Conservation (phyloP, 2,888 invertebrate genomes). For the Diadromus collaris region DNA sequence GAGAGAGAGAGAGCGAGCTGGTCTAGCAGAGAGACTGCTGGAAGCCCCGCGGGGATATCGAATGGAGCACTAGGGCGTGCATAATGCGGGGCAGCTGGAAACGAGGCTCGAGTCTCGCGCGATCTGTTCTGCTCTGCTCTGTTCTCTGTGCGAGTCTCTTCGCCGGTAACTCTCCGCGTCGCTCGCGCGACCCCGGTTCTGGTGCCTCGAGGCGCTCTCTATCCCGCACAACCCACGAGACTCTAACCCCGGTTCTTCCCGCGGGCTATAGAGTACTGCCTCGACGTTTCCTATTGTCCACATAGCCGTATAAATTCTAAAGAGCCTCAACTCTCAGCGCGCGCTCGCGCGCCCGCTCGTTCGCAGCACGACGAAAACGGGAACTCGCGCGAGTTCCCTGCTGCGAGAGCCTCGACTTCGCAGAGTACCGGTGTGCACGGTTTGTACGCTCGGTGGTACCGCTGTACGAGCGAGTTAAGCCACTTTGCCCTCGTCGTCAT, state of each 20-base stretch:
- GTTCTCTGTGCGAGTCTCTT: conserved; percentile 24
- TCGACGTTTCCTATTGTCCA: conserved; percentile 53
- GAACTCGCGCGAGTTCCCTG: conserved; percentile 22
- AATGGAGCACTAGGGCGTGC: conserved; percentile 74
- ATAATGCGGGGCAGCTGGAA: conserved; percentile 77
- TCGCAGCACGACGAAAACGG: conserved; percentile 27
- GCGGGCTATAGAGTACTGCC: conserved; percentile 40
- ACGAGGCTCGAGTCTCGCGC: conserved; percentile 55
- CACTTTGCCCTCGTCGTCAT: conserved; percentile 13
- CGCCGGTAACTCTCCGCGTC: conserved; percentile 23
- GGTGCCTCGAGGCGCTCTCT: conserved; percentile 45
- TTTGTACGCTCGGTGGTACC: background rate
- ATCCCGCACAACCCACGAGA: conserved; percentile 55
- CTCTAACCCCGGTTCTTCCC: conserved; percentile 48
- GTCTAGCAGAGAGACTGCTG: conserved; percentile 44
- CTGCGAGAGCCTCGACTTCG: conserved; percentile 7
- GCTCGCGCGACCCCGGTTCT: conserved; percentile 45
- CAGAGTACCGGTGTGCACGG: background rate
- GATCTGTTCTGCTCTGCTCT: conserved; percentile 31
- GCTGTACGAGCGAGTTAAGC: conserved; percentile 8
- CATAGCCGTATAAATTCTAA: conserved; percentile 54
- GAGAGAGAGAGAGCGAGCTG: conserved; percentile 50
- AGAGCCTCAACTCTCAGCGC: conserved; percentile 51
- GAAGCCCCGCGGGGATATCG: conserved; percentile 70
- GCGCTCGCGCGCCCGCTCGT: background rate